Evolutionary conservation across 2,797 vertebrate genomes (phyloP), one percentile per base, ranked within the genome.

Genomic region (Clarias platycephalus): DNA sequence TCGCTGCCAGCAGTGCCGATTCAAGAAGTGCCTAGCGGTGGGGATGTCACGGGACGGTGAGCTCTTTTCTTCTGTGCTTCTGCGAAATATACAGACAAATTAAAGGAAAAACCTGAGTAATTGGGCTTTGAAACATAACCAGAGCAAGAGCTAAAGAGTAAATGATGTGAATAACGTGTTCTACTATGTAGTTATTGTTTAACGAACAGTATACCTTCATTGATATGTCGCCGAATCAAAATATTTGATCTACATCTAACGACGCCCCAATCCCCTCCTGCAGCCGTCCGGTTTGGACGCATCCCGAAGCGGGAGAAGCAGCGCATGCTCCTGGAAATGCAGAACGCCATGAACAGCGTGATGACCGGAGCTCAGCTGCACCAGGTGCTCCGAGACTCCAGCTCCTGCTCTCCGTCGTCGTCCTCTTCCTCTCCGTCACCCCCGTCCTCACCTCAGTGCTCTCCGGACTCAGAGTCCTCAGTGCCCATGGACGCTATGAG

Each of bases 291-390:
- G 84, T 99, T 99, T 89, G 98, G 98, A 80, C 97, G 98, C 37
- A 99, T 99, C 92, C 98, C 98, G 26, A 99, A 99, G 85, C 94
- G 98, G 68, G 98, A 99, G 79, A 99, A 99, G 83, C 98, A 99
- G 93, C 93, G 97, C 91, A 99, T 99, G 97, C 94, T 99, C 84
- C 95, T 98, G 89, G 98, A 99, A 93, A 99, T 99, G 98, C 98
- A 99, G 92, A 98, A 97, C 87, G 97, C 97, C 84, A 99, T 99
- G 97, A 98, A 98, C 92, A 98, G 96, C 90, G 97, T 98, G 96
- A 98, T 99, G 97, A 97, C 94, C 93, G 95, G 93, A 88, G 95
- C 94, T 86, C 96, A 97, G 92, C 96, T 98, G 91, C 96, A 94
- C 13, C 83, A 95, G 88, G 96, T 97, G 92, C 92, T 95, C 85